phyloP scores from a whole-genome alignment of 1,140 invertebrate species.

The Kradibia gibbosae region DNA sequence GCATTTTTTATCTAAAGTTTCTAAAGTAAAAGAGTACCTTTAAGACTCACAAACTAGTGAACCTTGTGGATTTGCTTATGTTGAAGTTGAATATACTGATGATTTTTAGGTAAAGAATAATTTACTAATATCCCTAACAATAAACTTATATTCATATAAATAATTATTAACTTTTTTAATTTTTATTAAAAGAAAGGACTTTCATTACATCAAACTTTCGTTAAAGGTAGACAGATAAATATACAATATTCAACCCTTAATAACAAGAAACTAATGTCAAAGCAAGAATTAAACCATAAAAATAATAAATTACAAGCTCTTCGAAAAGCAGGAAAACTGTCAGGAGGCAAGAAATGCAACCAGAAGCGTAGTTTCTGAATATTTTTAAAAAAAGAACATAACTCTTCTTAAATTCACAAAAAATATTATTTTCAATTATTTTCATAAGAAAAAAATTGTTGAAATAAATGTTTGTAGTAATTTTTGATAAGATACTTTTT shows the following conservation, averaged over 20 bases:
- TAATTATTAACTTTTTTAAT: conserved; percentile 2
- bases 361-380: conserved; percentile 41
- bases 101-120: conserved; percentile 68
- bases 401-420: background rate
- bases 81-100: conserved; percentile 67
- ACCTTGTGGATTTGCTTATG: conserved; percentile 69
- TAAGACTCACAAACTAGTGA: conserved; percentile 60
- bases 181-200: conserved; percentile 68
- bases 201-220: conserved; percentile 67
- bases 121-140: background rate
- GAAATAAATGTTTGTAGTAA: background rate
- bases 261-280: conserved; percentile 61
- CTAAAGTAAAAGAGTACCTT: conserved; percentile 66
- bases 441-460: too few species aligned
- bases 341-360: conserved; percentile 59
- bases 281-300: conserved; percentile 66
- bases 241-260: conserved; percentile 68
- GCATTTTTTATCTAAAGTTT: conserved; percentile 70
- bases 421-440: background rate
- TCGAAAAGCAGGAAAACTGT: conserved; percentile 67
- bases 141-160: background rate
- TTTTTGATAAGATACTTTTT: too few species aligned
- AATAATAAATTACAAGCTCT: conserved; percentile 71
- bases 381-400: too few species aligned
- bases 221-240: conserved; percentile 69